Percentiles rank a stretch among this genome's conserved stretches.
Evolutionary conservation across 2,888 invertebrate genomes (phyloP).

Genomic region (Cartodere bifasciata): DNA sequence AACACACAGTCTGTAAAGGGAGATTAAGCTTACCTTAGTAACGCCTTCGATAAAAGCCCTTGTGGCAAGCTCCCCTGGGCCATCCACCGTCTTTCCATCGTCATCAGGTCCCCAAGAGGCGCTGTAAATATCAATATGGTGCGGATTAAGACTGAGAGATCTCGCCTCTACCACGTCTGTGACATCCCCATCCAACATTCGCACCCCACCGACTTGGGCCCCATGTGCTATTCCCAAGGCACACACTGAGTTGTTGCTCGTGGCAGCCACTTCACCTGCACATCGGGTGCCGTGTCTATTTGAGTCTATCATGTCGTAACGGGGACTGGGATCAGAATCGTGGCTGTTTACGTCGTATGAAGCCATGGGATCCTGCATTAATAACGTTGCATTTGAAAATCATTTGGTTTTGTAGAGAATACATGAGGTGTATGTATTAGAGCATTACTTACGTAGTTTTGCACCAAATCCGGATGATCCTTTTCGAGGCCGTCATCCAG

Average conservation of each 20-base stretch:
- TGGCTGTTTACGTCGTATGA: conserved; percentile 96
- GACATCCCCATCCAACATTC: conserved; percentile 96
- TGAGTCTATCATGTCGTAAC: conserved; percentile 94
- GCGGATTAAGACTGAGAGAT: conserved; percentile 84
- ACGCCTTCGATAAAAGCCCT: conserved; percentile 94
- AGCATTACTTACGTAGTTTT: conserved; percentile 87
- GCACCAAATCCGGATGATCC: conserved; percentile 83
- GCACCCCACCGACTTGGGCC: conserved; percentile 83
- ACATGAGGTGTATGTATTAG: too few species aligned
- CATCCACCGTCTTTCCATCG: conserved; percentile 96
- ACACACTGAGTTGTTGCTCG: conserved; percentile 91
- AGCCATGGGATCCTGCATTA: conserved; percentile 82
- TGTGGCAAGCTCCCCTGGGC: conserved; percentile 89
- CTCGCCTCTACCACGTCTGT: conserved; percentile 97
- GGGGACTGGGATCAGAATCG: conserved; percentile 92
- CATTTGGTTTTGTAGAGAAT: too few species aligned
- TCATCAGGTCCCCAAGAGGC: conserved; percentile 99
- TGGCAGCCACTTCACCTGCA: conserved; percentile 95
- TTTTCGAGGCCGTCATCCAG: conserved; percentile 94
- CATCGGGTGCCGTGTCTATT: conserved; percentile 92
- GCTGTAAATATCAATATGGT: conserved; percentile 97
- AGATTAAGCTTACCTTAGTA: conserved; percentile 69
- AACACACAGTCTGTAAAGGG: too few species aligned
- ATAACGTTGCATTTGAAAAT: too few species aligned
- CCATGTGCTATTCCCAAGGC: conserved; percentile 94